Base-by-base conservation (phyloP, 2,888 invertebrate species). In the Habrosyne pyritoides region DNA sequence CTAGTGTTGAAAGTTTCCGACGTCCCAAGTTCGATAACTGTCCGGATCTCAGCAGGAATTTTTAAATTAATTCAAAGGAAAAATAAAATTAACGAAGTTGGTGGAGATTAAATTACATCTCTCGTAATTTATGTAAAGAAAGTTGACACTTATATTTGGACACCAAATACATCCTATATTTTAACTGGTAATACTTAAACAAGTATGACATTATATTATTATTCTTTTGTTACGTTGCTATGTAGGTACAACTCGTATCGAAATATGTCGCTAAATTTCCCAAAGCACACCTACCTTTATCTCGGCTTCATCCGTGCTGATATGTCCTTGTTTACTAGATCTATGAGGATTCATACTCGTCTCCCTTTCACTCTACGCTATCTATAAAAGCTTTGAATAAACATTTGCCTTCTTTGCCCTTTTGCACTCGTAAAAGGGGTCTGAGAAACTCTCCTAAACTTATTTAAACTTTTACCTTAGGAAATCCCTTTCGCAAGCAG, bases 381-480 rank as follows among this genome's bases (percentile, higher is more conserved):
- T 88, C 87, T 86, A 88, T 89, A 86, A 87, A 90, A 88, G 87
- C 86, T 86, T 89, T 87, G 89, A 90, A 90, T 90, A 91, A 91
- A 91, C 89, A 90, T 91, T 90, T 85, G 83, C 87, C 83, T 87
- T 84, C 86, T 86, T 84, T 86, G 87, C 88, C 89, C 89, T 89
- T 90, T 88, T 83, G 84, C 86, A 87, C 86, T 87, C 88, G 89
- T 89, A 86, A 89, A 91, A 89, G 88, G 90, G 87, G 85, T 85
- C 82, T 85, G 78, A 79, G 81, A 84, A 91, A 88, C 86, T 89
- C 79, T 79, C 88, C 87, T 87, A 91, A 91, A 91, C 89, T 91
- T 91, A 87, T 91, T 91, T 90, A 91, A 91, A 91, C 86, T 92
- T 91, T 87, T 87, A 86, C 89, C 84, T 85, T 86, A 86, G 86